A percentile compares a stretch with the other conserved stretches of the same genome.
These are phyloP conservation scores for Colletes gigas DNA, from an alignment of 1,140 invertebrate species.

Conservation along the genomic window DNA sequence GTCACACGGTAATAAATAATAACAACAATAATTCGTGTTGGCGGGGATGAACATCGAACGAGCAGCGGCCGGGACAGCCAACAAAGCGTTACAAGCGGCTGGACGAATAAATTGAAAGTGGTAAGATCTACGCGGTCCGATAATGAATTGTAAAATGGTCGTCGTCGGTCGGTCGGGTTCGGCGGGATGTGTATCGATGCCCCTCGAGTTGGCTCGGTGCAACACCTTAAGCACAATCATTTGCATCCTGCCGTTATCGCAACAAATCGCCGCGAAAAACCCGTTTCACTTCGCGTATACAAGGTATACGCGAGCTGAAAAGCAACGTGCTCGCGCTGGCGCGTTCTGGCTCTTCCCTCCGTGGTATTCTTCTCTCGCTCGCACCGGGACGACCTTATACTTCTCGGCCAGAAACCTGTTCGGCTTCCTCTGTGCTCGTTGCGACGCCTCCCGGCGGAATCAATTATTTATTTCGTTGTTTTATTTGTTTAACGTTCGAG, in stretches of 20 bases:
- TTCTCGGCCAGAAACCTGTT: constrained; percentile 76
- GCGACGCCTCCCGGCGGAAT: constrained; percentile 75
- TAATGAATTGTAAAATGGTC: constrained; percentile 38
- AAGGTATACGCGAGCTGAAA: constrained; percentile 6
- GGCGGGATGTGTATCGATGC: neutral
- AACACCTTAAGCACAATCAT: constrained; percentile 58
- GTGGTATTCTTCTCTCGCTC: constrained; percentile 58
- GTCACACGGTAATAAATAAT: no score
- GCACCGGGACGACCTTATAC: constrained; percentile 75
- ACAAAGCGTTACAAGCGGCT: constrained; percentile 25
- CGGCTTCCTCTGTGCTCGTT: constrained; percentile 70
- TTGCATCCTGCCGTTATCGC: constrained; percentile 61
- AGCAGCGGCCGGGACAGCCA: neutral
- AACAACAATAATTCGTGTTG: neutral
- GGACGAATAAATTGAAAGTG: constrained; percentile 36
- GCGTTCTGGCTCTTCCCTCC: constrained; percentile 26
- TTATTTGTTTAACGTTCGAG: constrained; percentile 76
- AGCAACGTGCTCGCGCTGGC: constrained; percentile 16
- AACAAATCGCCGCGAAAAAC: constrained; percentile 61
- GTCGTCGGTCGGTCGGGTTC: neutral
- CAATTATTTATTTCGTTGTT: constrained; percentile 81
- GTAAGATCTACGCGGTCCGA: constrained; percentile 17
- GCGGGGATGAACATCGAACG: neutral
- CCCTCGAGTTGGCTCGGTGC: constrained; percentile 3
- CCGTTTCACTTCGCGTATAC: constrained; percentile 53